Conservation (phyloP, 2,888 invertebrate species). For the Drepanosiphum platanoidis region DNA sequence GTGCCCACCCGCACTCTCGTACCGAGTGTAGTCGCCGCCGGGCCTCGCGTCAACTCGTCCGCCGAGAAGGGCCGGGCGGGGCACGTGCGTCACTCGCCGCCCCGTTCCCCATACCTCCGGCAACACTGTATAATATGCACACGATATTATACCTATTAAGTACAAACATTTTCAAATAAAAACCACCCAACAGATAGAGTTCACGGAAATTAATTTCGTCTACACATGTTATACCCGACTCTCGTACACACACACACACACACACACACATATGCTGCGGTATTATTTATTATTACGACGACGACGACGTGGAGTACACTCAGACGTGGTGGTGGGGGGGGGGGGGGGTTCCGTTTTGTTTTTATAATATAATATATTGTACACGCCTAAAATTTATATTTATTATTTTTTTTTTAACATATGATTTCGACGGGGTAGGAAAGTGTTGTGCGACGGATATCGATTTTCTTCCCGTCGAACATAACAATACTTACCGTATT, state of each 20-base stretch:
- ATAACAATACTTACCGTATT: too few relatives aligned
- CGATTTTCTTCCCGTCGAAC: too few relatives aligned
- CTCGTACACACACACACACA: too few relatives aligned
- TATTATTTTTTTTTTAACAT: not conserved
- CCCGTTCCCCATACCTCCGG: too few relatives aligned
- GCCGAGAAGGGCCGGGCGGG: not conserved
- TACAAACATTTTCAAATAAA: conserved; percentile 27
- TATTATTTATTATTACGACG: not conserved
- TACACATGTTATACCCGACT: conserved; percentile 17
- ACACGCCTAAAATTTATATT: too few relatives aligned
- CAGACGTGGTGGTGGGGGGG: too few relatives aligned
- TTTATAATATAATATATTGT: too few relatives aligned
- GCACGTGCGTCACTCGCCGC: not conserved
- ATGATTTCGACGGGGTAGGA: too few relatives aligned
- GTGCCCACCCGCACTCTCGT: not conserved
- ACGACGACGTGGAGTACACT: not conserved
- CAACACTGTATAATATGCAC: not conserved
- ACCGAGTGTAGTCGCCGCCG: not conserved
- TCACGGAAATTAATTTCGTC: conserved; percentile 32
- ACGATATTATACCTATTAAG: not conserved
- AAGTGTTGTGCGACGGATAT: too few relatives aligned
- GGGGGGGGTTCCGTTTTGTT: too few relatives aligned
- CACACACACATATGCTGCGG: too few relatives aligned
- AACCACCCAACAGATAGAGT: conserved; percentile 30
- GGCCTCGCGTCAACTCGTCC: not conserved